Evolutionary conservation across 1,140 invertebrate genomes (phyloP).

Genomic region (Goniozus legneri): DNA sequence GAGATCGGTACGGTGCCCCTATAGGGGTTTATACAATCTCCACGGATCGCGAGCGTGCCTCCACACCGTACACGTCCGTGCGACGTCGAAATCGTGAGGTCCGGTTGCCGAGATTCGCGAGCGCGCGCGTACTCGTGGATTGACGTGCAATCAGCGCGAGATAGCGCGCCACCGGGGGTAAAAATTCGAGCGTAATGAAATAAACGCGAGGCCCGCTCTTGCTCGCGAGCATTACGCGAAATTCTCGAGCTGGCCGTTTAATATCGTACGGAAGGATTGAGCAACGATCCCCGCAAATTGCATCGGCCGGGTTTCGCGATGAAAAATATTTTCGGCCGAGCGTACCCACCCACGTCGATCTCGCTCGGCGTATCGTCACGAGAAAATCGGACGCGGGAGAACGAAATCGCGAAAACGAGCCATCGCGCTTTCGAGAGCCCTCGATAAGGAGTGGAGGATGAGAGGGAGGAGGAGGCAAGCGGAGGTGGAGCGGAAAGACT

Average conservation of each 20-base stretch:
- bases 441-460: conserved; percentile 12
- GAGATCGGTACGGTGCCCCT: not conserved
- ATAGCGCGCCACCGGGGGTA: too few relatives aligned
- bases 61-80: conserved; percentile 15
- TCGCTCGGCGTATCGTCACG: not conserved
- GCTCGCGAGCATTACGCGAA: too few relatives aligned
- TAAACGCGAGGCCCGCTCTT: too few relatives aligned
- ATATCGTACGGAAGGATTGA: too few relatives aligned
- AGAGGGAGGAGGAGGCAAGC: conserved; percentile 13
- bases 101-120: not conserved
- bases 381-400: not conserved
- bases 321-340: too few relatives aligned
- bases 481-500: conserved; percentile 13
- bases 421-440: not conserved
- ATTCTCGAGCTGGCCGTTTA: too few relatives aligned
- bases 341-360: too few relatives aligned
- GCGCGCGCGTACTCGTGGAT: too few relatives aligned
- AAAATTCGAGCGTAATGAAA: too few relatives aligned
- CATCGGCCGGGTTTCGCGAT: too few relatives aligned
- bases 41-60: conserved; percentile 13
- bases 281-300: too few relatives aligned
- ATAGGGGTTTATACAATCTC: conserved; percentile 22
- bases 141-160: too few relatives aligned
- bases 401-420: not conserved
- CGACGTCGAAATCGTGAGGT: not conserved